These are phyloP conservation scores for Diprion similis DNA, from an alignment of 1,140 invertebrate genomes.

Conservation along the genomic window DNA sequence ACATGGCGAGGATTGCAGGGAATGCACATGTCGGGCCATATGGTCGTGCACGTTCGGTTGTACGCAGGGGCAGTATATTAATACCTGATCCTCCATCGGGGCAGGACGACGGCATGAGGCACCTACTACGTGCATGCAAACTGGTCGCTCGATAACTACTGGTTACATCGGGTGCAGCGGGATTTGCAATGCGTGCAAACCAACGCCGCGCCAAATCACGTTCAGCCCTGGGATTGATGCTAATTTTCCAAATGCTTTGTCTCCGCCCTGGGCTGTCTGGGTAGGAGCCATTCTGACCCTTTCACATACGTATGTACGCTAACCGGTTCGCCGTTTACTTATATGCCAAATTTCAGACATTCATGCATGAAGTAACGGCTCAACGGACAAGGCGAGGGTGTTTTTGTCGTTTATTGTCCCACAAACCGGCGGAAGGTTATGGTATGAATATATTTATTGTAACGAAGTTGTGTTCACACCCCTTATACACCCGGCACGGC, in stretches of 20 bases:
- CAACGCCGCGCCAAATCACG: background rate
- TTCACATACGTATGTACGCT: too few species aligned
- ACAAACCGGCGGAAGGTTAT: too few species aligned
- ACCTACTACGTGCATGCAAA: background rate
- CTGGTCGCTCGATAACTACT: background rate
- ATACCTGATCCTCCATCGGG: conserved; percentile 1
- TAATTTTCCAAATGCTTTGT: conserved; percentile 5
- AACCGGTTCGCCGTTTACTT: too few species aligned
- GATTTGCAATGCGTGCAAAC: background rate
- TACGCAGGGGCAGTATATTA: conserved; percentile 12
- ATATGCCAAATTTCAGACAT: too few species aligned
- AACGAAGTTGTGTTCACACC: too few species aligned
- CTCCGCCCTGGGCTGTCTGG: background rate
- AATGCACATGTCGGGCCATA: conserved; percentile 12
- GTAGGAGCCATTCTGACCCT: background rate
- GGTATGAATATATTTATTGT: too few species aligned
- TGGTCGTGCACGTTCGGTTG: conserved; percentile 5
- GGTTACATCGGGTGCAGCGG: background rate
- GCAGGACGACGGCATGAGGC: background rate
- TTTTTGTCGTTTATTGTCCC: too few species aligned
- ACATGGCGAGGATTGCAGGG: conserved; percentile 13
- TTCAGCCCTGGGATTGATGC: background rate
- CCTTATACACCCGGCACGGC: too few species aligned
- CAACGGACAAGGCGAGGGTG: too few species aligned
- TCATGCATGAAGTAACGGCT: too few species aligned